Percentiles rank a stretch among this genome's conserved stretches.
Conservation (phyloP, 2,797 vertebrate genomes). For the Lacerta viridis region DNA sequence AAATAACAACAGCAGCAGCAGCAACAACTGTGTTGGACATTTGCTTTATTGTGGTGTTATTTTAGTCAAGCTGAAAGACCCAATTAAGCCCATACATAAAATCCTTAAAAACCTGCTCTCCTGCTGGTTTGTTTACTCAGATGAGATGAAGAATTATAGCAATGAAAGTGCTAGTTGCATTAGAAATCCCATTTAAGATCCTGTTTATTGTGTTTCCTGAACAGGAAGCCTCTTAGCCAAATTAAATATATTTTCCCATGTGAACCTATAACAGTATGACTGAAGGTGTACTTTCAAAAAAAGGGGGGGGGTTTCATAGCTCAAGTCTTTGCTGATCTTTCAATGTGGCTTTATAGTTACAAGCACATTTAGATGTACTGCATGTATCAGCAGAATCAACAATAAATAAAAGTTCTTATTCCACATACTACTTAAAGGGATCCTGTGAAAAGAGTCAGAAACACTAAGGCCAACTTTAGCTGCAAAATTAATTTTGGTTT, state of each 20-base stretch:
- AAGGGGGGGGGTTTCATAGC: neutral
- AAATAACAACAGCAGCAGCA: neutral
- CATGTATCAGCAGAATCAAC: neutral
- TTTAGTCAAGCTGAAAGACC: slow-evolving; percentile 6
- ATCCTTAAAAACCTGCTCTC: slow-evolving; percentile 1
- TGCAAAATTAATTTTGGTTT: neutral
- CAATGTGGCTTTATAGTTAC: slow-evolving; percentile 4
- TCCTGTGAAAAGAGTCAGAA: neutral
- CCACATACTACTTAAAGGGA: neutral
- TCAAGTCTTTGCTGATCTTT: neutral
- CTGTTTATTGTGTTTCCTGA: slow-evolving; percentile 13
- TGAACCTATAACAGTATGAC: slow-evolving; percentile 3
- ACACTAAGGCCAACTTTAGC: neutral
- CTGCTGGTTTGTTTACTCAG: slow-evolving; percentile 23
- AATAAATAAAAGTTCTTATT: neutral
- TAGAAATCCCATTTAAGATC: slow-evolving; percentile 4
- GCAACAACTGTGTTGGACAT: neutral
- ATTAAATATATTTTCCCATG: slow-evolving; percentile 3
- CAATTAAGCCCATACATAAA: slow-evolving; percentile 21
- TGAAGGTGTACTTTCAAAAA: neutral
- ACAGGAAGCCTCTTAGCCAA: slow-evolving; percentile 3
- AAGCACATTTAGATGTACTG: neutral
- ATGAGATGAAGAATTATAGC: slow-evolving; percentile 14
- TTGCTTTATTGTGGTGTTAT: neutral
- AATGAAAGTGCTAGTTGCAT: slow-evolving; percentile 7